A percentile compares a stretch with the other conserved stretches of the same genome.
phyloP scores from a whole-genome alignment of 2,113 vertebrate species.

The Bagarius yarrelli region DNA sequence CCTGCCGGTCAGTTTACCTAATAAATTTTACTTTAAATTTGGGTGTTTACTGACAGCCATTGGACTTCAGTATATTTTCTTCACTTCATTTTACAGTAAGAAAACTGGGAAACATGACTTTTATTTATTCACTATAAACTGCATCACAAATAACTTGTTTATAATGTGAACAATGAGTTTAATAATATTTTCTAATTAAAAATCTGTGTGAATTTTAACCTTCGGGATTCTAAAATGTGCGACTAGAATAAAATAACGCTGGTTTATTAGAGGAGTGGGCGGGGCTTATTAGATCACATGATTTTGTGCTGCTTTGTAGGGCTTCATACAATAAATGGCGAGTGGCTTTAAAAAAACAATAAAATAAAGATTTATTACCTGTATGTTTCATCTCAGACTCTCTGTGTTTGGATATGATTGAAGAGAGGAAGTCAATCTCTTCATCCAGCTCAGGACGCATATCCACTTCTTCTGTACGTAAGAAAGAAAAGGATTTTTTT shows the following conservation, averaged over 20 bases:
- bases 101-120: too few species aligned
- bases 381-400: slow-evolving; percentile 49
- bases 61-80: too few species aligned
- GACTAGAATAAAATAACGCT: not conserved
- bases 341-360: not conserved
- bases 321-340: not conserved
- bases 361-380: slow-evolving; percentile 61
- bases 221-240: too few species aligned
- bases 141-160: too few species aligned
- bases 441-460: slow-evolving; percentile 74
- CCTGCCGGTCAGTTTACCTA: too few species aligned
- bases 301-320: not conserved
- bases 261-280: not conserved
- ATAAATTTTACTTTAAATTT: too few species aligned
- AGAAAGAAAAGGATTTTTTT: slow-evolving; percentile 4
- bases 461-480: slow-evolving; percentile 55
- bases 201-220: too few species aligned
- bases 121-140: too few species aligned
- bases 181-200: too few species aligned
- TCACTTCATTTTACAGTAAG: too few species aligned
- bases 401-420: slow-evolving; percentile 74
- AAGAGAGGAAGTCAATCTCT: slow-evolving; percentile 84
- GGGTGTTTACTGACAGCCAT: too few species aligned
- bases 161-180: too few species aligned
- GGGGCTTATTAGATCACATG: not conserved